These are phyloP conservation scores for Rhinella marina DNA, from an alignment of 2,797 vertebrate species.

Conservation along the genomic window DNA sequence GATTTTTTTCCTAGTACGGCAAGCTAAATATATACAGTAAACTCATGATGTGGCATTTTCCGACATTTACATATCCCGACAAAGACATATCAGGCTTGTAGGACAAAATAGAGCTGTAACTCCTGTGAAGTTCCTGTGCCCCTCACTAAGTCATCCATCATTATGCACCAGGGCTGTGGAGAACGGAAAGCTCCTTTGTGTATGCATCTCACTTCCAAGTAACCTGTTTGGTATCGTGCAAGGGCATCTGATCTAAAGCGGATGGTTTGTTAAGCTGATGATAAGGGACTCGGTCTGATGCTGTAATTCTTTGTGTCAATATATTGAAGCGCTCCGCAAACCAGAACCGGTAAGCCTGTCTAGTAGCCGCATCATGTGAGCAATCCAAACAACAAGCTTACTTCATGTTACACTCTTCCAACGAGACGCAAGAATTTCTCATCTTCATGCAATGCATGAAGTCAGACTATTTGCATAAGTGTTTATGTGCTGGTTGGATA, in stretches of 20 bases:
- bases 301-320: conserved; percentile 38
- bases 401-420: conserved; percentile 36
- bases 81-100: background rate
- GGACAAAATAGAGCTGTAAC: background rate
- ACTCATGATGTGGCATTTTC: background rate
- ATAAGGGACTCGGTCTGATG: conserved; percentile 41
- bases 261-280: conserved; percentile 46
- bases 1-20: background rate
- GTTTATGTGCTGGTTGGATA: background rate
- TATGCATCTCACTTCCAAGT: conserved; percentile 31
- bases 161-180: background rate
- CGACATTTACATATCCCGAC: background rate
- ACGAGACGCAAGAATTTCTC: background rate
- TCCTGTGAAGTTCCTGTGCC: background rate
- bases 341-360: conserved; percentile 21
- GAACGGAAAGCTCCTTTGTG: background rate
- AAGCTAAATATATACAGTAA: background rate
- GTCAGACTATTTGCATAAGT: background rate
- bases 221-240: conserved; percentile 18
- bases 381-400: conserved; percentile 31
- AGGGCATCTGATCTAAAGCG: conserved; percentile 27
- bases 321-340: conserved; percentile 36
- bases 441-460: conserved; percentile 23
- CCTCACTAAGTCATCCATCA: background rate
- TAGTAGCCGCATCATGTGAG: conserved; percentile 32